A percentile compares a stretch with the other conserved stretches of the same genome.
phyloP scores from a whole-genome alignment of 2,113 vertebrate species.

The Neopipo cinnamomea region DNA sequence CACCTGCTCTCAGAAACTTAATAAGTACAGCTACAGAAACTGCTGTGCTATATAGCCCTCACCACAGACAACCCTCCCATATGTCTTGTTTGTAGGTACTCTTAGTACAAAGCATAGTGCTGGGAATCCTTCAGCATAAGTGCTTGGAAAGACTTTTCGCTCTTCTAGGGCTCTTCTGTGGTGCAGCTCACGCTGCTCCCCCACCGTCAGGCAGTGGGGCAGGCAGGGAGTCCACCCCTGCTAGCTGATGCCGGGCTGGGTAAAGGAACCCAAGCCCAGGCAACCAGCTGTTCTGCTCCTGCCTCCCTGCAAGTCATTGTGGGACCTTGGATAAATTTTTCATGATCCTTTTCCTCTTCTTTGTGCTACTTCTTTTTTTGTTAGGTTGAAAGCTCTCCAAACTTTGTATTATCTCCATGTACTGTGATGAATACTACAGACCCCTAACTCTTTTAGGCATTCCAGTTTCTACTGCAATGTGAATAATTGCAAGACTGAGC shows the following conservation, averaged over 20 bases:
- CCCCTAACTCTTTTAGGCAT: background rate
- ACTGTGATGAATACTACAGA: background rate
- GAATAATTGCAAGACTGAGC: background rate
- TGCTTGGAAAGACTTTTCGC: background rate
- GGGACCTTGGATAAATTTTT: background rate
- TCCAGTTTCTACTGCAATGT: background rate
- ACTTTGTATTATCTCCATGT: background rate
- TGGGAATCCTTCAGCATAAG: background rate
- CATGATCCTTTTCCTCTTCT: background rate
- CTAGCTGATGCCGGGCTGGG: fast-evolving
- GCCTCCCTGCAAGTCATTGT: background rate
- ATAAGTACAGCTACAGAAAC: background rate
- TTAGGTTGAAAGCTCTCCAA: background rate
- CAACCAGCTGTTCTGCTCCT: background rate
- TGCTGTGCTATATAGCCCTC: background rate
- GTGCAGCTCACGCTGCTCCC: background rate
- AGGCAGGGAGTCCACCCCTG: background rate
- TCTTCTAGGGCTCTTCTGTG: background rate
- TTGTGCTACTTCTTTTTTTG: background rate
- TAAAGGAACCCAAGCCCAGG: background rate
- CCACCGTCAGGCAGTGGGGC: too few relatives aligned
- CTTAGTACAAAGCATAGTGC: background rate
- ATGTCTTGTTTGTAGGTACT: background rate
- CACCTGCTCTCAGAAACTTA: background rate
- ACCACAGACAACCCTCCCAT: background rate